Percentiles rank a stretch among this genome's conserved stretches.
These are phyloP conservation scores for Bombus impatiens DNA, from an alignment of 1,140 invertebrate species.

Conservation along the genomic window DNA sequence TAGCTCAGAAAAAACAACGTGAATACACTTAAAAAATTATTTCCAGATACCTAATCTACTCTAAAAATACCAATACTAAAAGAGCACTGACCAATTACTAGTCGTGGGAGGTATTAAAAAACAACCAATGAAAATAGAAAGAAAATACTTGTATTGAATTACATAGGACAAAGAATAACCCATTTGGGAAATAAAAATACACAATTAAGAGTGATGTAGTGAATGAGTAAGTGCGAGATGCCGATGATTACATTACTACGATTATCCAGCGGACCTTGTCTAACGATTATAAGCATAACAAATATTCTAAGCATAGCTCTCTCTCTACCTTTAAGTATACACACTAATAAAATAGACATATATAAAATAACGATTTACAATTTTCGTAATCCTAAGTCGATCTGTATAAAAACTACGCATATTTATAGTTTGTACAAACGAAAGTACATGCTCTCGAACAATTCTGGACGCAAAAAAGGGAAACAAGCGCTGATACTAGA, in stretches of 20 bases:
- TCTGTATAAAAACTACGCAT: conserved; percentile 23
- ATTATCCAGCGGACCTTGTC: not conserved
- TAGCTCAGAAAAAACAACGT: not conserved
- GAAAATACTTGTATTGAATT: conserved; percentile 72
- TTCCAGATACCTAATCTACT: conserved; percentile 42
- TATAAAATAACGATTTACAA: conserved; percentile 25
- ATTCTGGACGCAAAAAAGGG: conserved; percentile 32
- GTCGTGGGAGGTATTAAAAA: conserved; percentile 69
- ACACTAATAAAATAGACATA: not conserved
- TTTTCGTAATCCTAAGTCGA: conserved; percentile 7
- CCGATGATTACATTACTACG: conserved; percentile 27
- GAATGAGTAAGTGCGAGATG: conserved; percentile 27
- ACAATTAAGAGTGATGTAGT: conserved; percentile 4
- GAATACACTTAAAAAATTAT: conserved; percentile 3
- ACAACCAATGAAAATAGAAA: conserved; percentile 72
- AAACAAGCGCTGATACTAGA: conserved; percentile 29
- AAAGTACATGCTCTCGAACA: conserved; percentile 55
- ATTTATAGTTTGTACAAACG: conserved; percentile 26
- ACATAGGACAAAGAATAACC: conserved; percentile 32
- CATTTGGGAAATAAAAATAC: not conserved
- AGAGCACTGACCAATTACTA: conserved; percentile 56
- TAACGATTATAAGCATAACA: conserved; percentile 31
- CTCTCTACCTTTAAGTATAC: conserved; percentile 7
- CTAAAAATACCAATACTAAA: conserved; percentile 26
- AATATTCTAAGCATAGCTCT: conserved; percentile 35